A percentile compares a stretch with the other conserved stretches of the same genome.
Conservation (phyloP, 1,140 invertebrate species). For the Scaptomyza graminum region DNA sequence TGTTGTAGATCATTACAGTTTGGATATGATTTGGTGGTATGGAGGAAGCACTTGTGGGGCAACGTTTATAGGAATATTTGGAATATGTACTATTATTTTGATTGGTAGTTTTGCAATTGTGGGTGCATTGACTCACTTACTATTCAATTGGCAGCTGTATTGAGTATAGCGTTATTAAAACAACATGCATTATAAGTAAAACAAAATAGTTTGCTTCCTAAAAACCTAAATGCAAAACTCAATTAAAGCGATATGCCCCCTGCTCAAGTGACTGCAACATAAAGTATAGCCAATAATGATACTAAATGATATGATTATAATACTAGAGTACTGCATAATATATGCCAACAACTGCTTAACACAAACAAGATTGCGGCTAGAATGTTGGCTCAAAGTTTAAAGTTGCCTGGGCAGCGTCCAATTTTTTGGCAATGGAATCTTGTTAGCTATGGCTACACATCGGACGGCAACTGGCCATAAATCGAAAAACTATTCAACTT, state of each 20-base stretch:
- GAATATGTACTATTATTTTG: conserved; percentile 45
- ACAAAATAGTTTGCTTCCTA: conserved; percentile 31
- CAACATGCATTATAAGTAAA: conserved; percentile 16
- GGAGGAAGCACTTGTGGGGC: conserved; percentile 74
- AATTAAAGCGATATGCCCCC: conserved; percentile 33
- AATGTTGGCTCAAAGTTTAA: conserved; percentile 18
- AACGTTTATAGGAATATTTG: conserved; percentile 59
- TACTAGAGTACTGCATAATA: conserved; percentile 30
- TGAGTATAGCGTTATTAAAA: conserved; percentile 29
- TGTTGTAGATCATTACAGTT: conserved; percentile 16
- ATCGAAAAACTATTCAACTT: conserved; percentile 54
- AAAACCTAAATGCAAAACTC: conserved; percentile 40
- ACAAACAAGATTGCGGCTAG: conserved; percentile 16
- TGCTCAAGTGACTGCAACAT: conserved; percentile 22
- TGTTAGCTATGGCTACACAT: background rate
- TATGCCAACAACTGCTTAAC: too few species aligned
- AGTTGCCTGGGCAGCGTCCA: conserved; percentile 20
- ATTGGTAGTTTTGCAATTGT: conserved; percentile 52
- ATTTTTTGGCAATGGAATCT: background rate
- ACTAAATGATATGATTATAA: conserved; percentile 42
- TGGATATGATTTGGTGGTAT: conserved; percentile 54
- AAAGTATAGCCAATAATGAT: conserved; percentile 11
- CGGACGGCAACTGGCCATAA: conserved; percentile 39
- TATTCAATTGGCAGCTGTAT: conserved; percentile 67
- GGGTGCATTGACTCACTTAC: conserved; percentile 5